Percentiles rank a stretch among this genome's conserved stretches.
phyloP scores from a whole-genome alignment of 2,888 invertebrate species.

The Lissonota sp. region DNA sequence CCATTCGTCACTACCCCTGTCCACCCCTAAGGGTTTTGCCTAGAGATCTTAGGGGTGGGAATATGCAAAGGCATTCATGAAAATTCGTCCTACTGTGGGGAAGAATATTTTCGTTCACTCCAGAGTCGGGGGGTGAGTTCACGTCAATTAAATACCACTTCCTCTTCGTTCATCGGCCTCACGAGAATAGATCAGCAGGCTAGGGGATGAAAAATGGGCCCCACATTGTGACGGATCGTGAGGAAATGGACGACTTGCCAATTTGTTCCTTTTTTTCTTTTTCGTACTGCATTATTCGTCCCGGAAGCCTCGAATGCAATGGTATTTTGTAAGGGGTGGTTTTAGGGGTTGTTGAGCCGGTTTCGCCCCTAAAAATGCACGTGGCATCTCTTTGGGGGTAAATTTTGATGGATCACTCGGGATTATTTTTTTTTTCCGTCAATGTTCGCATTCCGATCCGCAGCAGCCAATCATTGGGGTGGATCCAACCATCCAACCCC shows the following conservation, averaged over 20 bases:
- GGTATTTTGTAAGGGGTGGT: neutral
- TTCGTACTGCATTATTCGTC: constrained; percentile 22
- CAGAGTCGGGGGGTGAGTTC: constrained; percentile 4
- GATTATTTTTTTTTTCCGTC: constrained; percentile 50
- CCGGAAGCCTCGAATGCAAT: neutral
- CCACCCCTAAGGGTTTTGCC: no score
- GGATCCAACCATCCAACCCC: neutral
- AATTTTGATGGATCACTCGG: constrained; percentile 77
- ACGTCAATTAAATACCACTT: constrained; percentile 55
- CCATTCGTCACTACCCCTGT: no score
- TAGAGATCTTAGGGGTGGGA: no score
- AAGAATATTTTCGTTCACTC: no score
- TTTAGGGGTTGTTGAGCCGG: constrained; percentile 7
- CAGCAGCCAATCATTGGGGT: constrained; percentile 1
- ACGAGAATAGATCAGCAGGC: constrained; percentile 19
- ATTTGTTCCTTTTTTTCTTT: constrained; percentile 50
- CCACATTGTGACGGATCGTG: constrained; percentile 44
- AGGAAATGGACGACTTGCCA: constrained; percentile 45
- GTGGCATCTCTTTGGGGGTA: constrained; percentile 62
- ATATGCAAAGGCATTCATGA: no score
- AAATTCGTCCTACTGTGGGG: no score
- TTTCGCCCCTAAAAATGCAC: no score
- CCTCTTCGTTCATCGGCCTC: constrained; percentile 24
- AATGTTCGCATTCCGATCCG: neutral
- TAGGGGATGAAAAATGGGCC: constrained; percentile 6